Base-by-base conservation (phyloP, 2,797 vertebrate species). In the Darevskia nairensis region DNA sequence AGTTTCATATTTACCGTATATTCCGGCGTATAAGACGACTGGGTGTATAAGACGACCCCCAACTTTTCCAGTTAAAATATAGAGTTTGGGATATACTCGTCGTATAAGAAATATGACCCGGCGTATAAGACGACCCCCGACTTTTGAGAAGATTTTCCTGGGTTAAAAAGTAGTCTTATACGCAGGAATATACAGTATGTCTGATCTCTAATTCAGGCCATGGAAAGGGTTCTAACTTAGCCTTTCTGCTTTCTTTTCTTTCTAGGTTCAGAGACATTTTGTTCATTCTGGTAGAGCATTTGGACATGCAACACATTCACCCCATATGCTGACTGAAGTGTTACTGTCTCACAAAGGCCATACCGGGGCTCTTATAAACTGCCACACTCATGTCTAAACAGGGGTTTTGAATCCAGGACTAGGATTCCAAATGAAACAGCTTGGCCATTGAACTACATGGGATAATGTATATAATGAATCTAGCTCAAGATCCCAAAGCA, bases 401-500 rank as follows among this genome's bases (percentile, higher is more conserved):
- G 66, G 32, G 21, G 61, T 27, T 71, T 19, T 69, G 35, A 41
- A n/a, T 27, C 72, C 44, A 41, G 3, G 27, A 39, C 2, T 78
- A 83, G 15, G 27, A n/a, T 55, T 44, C 27, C 32, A 69, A 84
- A 78, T n/a, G 39, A 82, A 87, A 11, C 19, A 44, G 35, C 21
- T 8, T 35, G 66, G 44, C 6, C 44, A 71, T 7, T 69, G 64
- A 15, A 83, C 29, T 50, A n/a, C 25, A 71, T 27, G 55, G 25
- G 10, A n/a, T 17, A n/a, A 55, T 23, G 13, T 21, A 69, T 89
- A 44, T 80, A 66, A 83, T 50, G 87, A 15, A 94, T 44, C 41
- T 64, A 88, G 15, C 41, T 71, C 85, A 91, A 71, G 90, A 55
- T 82, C 50, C 85, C 50, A 39, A 86, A 87, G 74, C 3, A 86